Percentiles rank a stretch among this genome's conserved stretches.
These are phyloP conservation scores for Atractosteus spatula DNA, from an alignment of 2,113 vertebrate species.

Conservation along the genomic window DNA sequence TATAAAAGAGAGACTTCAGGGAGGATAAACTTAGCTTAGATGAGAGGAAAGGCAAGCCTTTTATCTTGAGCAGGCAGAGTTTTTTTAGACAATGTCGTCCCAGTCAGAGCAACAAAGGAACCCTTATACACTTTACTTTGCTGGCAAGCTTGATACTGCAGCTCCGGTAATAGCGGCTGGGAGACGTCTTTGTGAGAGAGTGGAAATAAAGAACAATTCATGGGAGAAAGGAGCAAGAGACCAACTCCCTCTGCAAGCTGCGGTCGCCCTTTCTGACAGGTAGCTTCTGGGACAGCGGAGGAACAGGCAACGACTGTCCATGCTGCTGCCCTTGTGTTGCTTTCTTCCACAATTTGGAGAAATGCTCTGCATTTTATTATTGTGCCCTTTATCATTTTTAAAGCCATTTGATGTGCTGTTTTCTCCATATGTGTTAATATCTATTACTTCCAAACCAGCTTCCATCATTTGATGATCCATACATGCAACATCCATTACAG, in stretches of 20 bases:
- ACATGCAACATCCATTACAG: too few species aligned
- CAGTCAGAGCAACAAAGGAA: conserved; percentile 55
- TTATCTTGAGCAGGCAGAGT: conserved; percentile 58
- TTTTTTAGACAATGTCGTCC: conserved; percentile 47
- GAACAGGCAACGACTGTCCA: background rate
- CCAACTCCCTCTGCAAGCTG: conserved; percentile 19
- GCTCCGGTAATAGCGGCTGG: conserved; percentile 45
- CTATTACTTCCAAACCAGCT: too few species aligned
- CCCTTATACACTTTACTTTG: conserved; percentile 53
- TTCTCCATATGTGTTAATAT: too few species aligned
- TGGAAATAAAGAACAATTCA: conserved; percentile 66
- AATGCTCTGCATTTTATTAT: too few species aligned
- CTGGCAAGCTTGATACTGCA: conserved; percentile 37
- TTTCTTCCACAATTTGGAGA: too few species aligned
- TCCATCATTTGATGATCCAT: too few species aligned
- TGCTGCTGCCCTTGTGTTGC: background rate
- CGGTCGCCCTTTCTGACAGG: conserved; percentile 21
- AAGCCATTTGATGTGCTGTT: too few species aligned
- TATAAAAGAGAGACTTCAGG: conserved; percentile 46
- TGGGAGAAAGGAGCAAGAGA: conserved; percentile 21
- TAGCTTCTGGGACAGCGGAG: background rate
- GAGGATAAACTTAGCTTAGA: conserved; percentile 59
- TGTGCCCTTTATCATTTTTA: too few species aligned
- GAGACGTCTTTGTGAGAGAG: conserved; percentile 38
- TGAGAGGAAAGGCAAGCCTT: conserved; percentile 48